Conservation (phyloP, 2,797 vertebrate genomes). For the Merluccius polli region DNA sequence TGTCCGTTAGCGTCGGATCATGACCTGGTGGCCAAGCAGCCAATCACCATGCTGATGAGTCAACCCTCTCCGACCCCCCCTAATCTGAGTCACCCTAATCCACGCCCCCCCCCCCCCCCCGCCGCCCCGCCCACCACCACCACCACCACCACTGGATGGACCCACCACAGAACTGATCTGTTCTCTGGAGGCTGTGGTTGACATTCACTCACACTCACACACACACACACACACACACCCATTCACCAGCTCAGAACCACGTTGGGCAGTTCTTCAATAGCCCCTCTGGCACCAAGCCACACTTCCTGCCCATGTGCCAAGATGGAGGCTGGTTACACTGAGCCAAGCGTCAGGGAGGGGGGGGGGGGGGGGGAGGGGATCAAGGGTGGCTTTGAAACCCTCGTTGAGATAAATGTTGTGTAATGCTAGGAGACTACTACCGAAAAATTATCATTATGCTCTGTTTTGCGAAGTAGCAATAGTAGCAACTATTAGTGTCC, state of each 20-base stretch:
- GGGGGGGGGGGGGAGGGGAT: slow-evolving; percentile 18
- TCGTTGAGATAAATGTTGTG: slow-evolving; percentile 3
- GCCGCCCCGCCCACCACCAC: background rate
- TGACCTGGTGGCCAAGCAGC: slow-evolving; percentile 32
- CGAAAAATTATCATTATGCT: background rate
- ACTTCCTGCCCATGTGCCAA: slow-evolving; percentile 19
- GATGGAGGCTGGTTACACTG: slow-evolving; percentile 15
- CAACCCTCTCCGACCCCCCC: slow-evolving; percentile 35
- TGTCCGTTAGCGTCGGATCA: slow-evolving; percentile 42
- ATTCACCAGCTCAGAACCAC: slow-evolving; percentile 43
- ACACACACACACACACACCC: slow-evolving; percentile 10
- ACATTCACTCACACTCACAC: background rate
- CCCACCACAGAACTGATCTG: background rate
- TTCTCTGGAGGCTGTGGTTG: slow-evolving; percentile 4
- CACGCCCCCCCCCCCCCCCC: background rate
- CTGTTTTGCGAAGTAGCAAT: background rate
- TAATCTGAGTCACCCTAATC: slow-evolving; percentile 46
- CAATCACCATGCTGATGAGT: slow-evolving; percentile 53
- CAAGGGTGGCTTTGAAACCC: slow-evolving; percentile 40
- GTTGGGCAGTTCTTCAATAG: slow-evolving; percentile 42
- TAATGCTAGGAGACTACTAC: background rate
- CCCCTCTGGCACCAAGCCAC: slow-evolving; percentile 40
- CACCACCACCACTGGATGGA: background rate
- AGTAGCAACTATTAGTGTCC: background rate
- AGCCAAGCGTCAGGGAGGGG: slow-evolving; percentile 28